A percentile compares a stretch with the other conserved stretches of the same genome.
Conservation (phyloP, 2,113 vertebrate genomes). For the Sphyrna mokarran region DNA sequence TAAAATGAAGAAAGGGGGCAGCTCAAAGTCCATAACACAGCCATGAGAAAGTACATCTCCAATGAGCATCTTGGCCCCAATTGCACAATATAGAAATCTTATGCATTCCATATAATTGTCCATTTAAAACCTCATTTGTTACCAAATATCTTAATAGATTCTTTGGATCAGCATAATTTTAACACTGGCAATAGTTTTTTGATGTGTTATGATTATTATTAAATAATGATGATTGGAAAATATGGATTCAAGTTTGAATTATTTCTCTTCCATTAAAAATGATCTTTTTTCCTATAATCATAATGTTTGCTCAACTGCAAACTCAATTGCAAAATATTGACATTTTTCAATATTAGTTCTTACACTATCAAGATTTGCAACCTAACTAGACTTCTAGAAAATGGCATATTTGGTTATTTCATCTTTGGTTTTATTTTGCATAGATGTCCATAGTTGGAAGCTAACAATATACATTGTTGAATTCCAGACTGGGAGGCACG, state of each 20-base stretch:
- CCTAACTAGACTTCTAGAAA: background rate
- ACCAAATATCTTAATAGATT: background rate
- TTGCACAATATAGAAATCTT: background rate
- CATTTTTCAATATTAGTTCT: background rate
- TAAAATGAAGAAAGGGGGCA: background rate
- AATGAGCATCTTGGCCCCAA: background rate
- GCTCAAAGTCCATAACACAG: background rate
- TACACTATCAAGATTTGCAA: background rate
- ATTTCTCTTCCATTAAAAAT: background rate
- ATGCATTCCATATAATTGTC: background rate
- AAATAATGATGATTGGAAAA: background rate
- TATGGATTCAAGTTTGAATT: background rate
- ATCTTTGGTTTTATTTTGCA: background rate
- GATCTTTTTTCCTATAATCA: background rate
- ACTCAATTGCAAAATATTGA: too few species aligned
- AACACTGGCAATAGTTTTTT: background rate
- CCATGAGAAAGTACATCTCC: background rate
- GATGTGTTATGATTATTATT: background rate
- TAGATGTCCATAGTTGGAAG: background rate
- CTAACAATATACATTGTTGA: slow-evolving; percentile 38
- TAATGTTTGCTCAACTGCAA: background rate
- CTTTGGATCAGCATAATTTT: background rate
- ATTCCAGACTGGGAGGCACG: slow-evolving; percentile 92
- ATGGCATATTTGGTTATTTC: background rate
- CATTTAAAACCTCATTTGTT: background rate